A percentile compares a stretch with the other conserved stretches of the same genome.
Conservation (phyloP, 2,113 vertebrate species). For the Todiramphus chloris region DNA sequence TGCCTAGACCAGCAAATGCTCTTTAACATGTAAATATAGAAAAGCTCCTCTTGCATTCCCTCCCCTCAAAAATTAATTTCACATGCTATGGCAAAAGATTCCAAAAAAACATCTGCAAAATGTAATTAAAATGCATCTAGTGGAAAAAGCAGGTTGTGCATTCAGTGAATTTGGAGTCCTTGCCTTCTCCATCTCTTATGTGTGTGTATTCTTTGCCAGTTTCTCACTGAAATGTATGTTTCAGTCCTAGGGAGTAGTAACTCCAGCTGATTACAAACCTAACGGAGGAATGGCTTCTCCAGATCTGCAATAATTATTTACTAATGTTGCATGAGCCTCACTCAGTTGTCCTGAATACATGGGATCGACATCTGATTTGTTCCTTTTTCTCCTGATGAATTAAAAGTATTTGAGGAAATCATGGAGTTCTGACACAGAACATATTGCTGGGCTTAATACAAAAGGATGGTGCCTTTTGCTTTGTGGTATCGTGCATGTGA, state of each 20-base stretch:
- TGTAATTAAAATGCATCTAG: slow-evolving; percentile 60
- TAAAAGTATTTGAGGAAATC: not conserved
- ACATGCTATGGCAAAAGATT: slow-evolving; percentile 55
- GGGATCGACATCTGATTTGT: not conserved
- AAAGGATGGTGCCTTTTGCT: not conserved
- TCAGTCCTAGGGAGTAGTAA: not conserved
- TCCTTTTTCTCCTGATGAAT: not conserved
- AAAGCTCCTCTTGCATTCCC: slow-evolving; percentile 18
- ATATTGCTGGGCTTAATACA: not conserved
- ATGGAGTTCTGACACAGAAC: not conserved
- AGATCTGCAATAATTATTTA: not conserved
- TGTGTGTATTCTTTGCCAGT: not conserved
- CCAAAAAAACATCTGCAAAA: slow-evolving; percentile 63
- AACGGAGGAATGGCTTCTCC: not conserved
- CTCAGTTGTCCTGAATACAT: not conserved
- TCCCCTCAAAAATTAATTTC: slow-evolving; percentile 49
- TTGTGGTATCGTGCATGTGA: not conserved
- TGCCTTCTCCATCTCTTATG: slow-evolving; percentile 30
- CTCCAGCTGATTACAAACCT: not conserved
- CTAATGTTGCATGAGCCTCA: not conserved
- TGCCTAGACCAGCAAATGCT: slow-evolving; percentile 26
- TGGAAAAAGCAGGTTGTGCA: slow-evolving; percentile 44
- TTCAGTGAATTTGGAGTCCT: slow-evolving; percentile 1
- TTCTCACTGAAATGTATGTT: not conserved
- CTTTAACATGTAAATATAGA: slow-evolving; percentile 53